A percentile compares a stretch with the other conserved stretches of the same genome.
phyloP scores from a whole-genome alignment of 1,140 invertebrate genomes.

The Drosophila ironensis region DNA sequence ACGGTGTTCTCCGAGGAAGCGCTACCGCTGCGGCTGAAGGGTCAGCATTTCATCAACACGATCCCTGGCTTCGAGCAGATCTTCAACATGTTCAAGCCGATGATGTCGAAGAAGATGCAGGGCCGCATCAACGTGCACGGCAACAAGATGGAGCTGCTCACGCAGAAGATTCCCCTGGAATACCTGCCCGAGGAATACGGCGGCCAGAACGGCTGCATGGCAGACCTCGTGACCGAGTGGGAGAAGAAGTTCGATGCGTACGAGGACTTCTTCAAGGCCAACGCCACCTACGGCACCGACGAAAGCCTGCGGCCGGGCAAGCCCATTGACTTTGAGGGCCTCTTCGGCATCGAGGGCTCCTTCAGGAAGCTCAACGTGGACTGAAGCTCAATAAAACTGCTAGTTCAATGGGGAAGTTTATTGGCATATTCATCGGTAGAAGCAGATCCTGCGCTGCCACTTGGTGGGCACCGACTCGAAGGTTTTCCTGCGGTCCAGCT shows the following conservation, averaged over 20 bases:
- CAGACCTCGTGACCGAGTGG: conserved; percentile 82
- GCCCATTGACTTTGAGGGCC: conserved; percentile 83
- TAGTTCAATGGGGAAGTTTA: too few relatives aligned
- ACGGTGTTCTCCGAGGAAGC: conserved; percentile 83
- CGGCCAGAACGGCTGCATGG: conserved; percentile 82
- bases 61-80: conserved; percentile 83
- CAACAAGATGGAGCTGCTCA: conserved; percentile 82
- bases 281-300: conserved; percentile 83
- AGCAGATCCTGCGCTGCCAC: conserved; percentile 86
- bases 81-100: conserved; percentile 82
- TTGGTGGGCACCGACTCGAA: conserved; percentile 84
- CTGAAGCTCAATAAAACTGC: conserved; percentile 83
- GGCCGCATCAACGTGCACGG: conserved; percentile 83
- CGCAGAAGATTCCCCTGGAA: conserved; percentile 82
- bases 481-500: conserved; percentile 84
- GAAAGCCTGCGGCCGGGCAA: conserved; percentile 84
- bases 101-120: conserved; percentile 83
- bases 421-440: conserved; percentile 71
- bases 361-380: conserved; percentile 73
- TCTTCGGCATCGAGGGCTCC: conserved; percentile 71
- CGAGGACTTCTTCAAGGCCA: conserved; percentile 84
- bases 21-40: conserved; percentile 83
- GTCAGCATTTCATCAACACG: conserved; percentile 83
- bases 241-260: conserved; percentile 84
- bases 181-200: conserved; percentile 85